Conservation (phyloP, 2,797 vertebrate species). For the Cuculus canorus region DNA sequence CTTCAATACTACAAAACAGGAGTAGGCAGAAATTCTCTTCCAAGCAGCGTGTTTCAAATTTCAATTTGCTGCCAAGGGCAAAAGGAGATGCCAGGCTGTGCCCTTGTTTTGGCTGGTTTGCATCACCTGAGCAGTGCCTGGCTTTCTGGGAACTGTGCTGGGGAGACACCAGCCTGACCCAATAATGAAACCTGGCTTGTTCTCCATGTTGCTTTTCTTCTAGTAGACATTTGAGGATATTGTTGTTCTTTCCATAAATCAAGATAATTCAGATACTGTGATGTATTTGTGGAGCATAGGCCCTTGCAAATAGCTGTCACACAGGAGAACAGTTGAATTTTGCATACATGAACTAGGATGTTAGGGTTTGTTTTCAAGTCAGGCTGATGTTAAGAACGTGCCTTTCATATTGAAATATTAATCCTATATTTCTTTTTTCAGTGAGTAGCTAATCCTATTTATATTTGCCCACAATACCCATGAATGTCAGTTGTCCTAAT, state of each 20-base stretch:
- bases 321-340: background rate
- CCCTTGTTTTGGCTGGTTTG: background rate
- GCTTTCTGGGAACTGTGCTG: background rate
- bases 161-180: background rate
- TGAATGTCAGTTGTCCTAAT: background rate
- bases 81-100: background rate
- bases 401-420: background rate
- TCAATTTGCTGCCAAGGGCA: background rate
- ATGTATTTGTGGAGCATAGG: background rate
- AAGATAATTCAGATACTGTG: background rate
- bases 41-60: background rate
- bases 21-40: constrained; percentile 17
- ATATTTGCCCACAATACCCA: background rate
- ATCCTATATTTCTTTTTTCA: background rate
- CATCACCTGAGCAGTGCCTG: background rate
- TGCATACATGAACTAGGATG: background rate
- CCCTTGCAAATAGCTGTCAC: background rate
- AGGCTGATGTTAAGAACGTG: background rate
- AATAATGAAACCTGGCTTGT: background rate
- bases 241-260: background rate
- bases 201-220: background rate
- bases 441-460: background rate
- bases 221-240: background rate
- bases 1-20: background rate
- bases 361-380: background rate